Evolutionary conservation across 2,797 vertebrate species (phyloP), one percentile per base, ranked within the genome.

Genomic region (Galago senegalensis): DNA sequence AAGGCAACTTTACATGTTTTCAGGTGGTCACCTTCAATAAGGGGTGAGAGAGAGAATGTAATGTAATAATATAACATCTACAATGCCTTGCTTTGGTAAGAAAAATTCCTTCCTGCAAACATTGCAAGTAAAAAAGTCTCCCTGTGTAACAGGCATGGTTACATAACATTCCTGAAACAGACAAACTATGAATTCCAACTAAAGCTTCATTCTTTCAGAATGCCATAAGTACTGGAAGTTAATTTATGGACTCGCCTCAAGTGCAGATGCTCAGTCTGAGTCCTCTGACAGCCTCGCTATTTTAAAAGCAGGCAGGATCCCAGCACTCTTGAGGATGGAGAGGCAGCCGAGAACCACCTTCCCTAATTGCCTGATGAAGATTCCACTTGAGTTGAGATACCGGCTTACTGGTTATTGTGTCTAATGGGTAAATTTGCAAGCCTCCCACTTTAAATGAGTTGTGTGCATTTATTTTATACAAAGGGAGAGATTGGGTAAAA

Each of bases 201-300:
- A 95, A 96, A 96, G 58, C 4, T 12, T 92, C 91, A 77, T 95
- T 96, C 91, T 93, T 93, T 94, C 89, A 69, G 93, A 97, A 94
- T 87, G 67, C 87, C 91, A 14, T 93, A 87, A 95, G 89, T 87
- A 94, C 67, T 46, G 91, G 72, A 90, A 96, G 87, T 83, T 98
- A 98, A 98, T 98, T 98, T 98, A 98, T 97, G 73, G 91, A 93
- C 73, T 97, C 16, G 3, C 93, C 82, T 97, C n/a, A 97, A 98
- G 93, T 91, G 65, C 82, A 97, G 94, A 91, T 65, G 93, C 84
- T 98, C 93, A 73, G 40, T 93, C 89, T 91, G 96, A 97, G 93
- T 92, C 87, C 94, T 77, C 91, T 96, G 97, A 95, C 95, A 98
- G 61, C 8, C 85, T 91, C 18, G 14, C 73, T 81, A 34, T 95